phyloP scores from a whole-genome alignment of 2,797 vertebrate genomes.

The Setipinna tenuifilis region DNA sequence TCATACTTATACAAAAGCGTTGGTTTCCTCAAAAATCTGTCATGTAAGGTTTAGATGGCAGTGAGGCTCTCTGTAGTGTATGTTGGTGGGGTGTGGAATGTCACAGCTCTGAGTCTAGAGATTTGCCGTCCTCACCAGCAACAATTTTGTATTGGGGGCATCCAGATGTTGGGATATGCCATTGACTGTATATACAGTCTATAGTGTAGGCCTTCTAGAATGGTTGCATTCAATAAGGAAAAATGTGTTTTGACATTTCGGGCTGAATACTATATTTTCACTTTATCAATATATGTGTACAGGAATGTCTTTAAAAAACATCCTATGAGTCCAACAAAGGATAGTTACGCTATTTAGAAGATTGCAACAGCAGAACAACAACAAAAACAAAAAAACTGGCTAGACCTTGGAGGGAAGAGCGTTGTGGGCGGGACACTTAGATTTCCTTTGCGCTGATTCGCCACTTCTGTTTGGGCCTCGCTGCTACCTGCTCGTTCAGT shows the following conservation, averaged over 20 bases:
- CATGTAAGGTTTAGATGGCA: constrained; percentile 20
- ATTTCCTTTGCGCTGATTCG: constrained; percentile 39
- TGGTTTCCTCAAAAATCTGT: constrained; percentile 26
- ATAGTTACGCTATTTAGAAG: too few species aligned
- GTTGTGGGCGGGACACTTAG: constrained; percentile 21
- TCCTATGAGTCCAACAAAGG: too few species aligned
- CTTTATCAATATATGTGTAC: too few species aligned
- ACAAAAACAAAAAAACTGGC: background rate
- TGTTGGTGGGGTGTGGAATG: constrained; percentile 50
- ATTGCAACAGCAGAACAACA: background rate
- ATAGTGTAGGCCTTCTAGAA: too few species aligned
- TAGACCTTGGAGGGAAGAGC: background rate
- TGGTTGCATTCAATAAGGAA: too few species aligned
- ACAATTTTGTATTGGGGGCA: background rate
- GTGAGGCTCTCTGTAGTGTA: background rate
- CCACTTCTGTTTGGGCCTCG: background rate
- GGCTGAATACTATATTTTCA: too few species aligned
- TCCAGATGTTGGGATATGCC: background rate
- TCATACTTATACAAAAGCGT: background rate
- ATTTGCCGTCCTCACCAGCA: background rate
- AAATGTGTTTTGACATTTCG: too few species aligned
- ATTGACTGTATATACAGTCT: too few species aligned
- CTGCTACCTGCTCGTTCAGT: background rate
- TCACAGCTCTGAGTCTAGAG: constrained; percentile 24
- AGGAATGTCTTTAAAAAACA: too few species aligned